Base-by-base conservation (phyloP, 2,888 invertebrate genomes). In the Lumbricus terrestris region DNA sequence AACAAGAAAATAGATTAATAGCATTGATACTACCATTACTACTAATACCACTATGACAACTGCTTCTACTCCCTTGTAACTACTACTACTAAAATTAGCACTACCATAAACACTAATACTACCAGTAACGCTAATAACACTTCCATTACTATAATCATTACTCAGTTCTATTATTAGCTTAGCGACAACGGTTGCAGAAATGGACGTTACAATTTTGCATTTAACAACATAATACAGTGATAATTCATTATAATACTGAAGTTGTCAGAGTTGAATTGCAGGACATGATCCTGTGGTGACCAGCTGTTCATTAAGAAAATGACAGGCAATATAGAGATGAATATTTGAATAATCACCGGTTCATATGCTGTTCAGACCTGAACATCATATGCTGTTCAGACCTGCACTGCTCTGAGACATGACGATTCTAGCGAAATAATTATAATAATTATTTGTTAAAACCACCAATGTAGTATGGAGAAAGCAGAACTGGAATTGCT, bases 71-170 rank as follows among this genome's bases (percentile, higher is more conserved):
- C n/a, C n/a, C n/a, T n/a, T 13, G n/a, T n/a, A 88, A 85, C 15
- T 35, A 90, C n/a, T 90, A 85, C 34, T 88, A 88, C 15, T 90
- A 18, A 15, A 83, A 85, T 29, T 90, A 1, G 2, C 85, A 90
- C 35, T 88, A 40, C 4, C 88, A 40, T n/a, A 88, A 40, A 16
- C 33, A 40, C 13, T 88, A 38, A n/a, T 37, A 40, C 3, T 20
- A 47, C 47, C 15, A 47, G 20, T 38, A 42, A 34, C 15, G 47
- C 33, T 90, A 42, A 11, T 90, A 42, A 42, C 47, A 42, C 29
- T 90, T 35, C n/a, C n/a, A 69, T n/a, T 69, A 69, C 69, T n/a
- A 69, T 69, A 11, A 69, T 69, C 29, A 69, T 69, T n/a, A n/a
- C 13, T 69, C n/a, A 69, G n/a, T 69, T 23, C n/a, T n/a, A 69